Percentiles rank a stretch among this genome's conserved stretches.
Evolutionary conservation across 2,113 vertebrate genomes (phyloP).

Genomic region (Grallaria varia): DNA sequence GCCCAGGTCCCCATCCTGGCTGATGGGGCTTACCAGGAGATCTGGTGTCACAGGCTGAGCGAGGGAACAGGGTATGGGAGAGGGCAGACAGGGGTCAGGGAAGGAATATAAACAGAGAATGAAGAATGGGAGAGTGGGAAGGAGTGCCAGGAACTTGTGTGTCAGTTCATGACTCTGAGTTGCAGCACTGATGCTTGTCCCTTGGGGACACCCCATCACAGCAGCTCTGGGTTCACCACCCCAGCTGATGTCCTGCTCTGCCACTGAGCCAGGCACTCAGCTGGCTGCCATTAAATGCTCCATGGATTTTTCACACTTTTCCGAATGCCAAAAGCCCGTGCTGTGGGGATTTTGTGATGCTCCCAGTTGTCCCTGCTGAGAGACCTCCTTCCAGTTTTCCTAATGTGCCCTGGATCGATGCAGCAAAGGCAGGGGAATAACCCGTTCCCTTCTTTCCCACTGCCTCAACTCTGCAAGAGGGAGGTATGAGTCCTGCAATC

Average conservation of each 20-base stretch:
- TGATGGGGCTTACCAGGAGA: constrained; percentile 80
- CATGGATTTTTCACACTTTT: not conserved
- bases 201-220: not conserved
- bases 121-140: not conserved
- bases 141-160: fast-evolving
- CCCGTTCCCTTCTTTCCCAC: not conserved
- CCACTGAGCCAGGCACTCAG: not conserved
- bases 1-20: constrained; percentile 75
- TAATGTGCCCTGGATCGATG: not conserved
- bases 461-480: not conserved
- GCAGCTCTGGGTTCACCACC: not conserved
- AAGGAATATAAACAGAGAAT: not conserved
- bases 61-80: not conserved
- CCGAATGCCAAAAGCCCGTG: not conserved
- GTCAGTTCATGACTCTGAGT: not conserved
- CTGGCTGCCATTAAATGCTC: not conserved
- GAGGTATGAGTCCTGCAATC: not conserved
- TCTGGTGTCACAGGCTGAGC: constrained; percentile 74
- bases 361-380: not conserved
- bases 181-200: not conserved
- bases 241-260: not conserved
- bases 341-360: not conserved
- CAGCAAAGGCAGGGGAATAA: not conserved
- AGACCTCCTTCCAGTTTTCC: not conserved
- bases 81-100: not conserved